Evolutionary conservation across 2,888 invertebrate genomes (phyloP), one percentile per base, ranked within the genome.

Genomic region (Eueremaeus valkanovi): DNA sequence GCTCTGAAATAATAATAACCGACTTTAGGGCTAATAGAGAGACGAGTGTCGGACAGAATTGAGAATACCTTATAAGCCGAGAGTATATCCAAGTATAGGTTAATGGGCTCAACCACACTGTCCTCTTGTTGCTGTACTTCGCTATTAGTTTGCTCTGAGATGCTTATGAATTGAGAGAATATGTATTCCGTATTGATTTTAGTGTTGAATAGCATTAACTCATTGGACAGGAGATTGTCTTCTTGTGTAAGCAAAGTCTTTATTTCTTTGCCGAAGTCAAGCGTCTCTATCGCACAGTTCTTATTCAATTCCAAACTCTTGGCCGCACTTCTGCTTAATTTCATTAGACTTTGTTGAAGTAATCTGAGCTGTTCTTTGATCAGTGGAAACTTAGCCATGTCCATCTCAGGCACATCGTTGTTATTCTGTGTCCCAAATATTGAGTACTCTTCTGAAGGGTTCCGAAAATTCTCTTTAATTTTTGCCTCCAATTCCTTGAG

Each of bases 21-120:
- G n/a, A n/a, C n/a, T n/a, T n/a, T n/a, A n/a, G n/a, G n/a, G n/a
- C n/a, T n/a, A n/a, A n/a, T n/a, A n/a, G n/a, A n/a, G n/a, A n/a
- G n/a, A n/a, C n/a, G n/a, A n/a, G n/a, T n/a, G n/a, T n/a, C n/a
- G n/a, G n/a, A n/a, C n/a, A n/a, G n/a, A 72, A 31, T 27, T 61
- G 21, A 29, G 75, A 79, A 79, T 78, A 82, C 83, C 81, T 80
- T 82, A 78, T 83, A 83, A 21, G 83, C 81, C 73, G 78, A 77
- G 21, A 84, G 79, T 55, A 83, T 78, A 78, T 83, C 83, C 74
- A 82, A 80, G 73, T 83, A 82, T 24, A 82, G 78, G 55, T 82
- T 81, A 24, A 84, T 76, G 76, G 82, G 81, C 78, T 84, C 84
- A 33, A 83, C 81, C 27, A 83, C 81, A 74, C 82, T 81, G 76